These are phyloP conservation scores for Eidolon helvum DNA, from an alignment of 2,113 vertebrate species.

Conservation along the genomic window DNA sequence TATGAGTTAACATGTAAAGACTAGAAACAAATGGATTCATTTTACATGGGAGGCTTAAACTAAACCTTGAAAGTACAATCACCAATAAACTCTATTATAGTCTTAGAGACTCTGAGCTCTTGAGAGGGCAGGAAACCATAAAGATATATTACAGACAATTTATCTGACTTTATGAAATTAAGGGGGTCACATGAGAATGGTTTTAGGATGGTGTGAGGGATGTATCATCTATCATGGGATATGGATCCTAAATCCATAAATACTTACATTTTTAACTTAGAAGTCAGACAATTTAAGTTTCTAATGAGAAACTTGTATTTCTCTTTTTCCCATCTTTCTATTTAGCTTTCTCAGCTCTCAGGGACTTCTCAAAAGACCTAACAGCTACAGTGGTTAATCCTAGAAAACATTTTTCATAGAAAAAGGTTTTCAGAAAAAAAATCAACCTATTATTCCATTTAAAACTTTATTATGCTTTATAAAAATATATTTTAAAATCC, in stretches of 20 bases:
- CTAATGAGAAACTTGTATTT: constrained; percentile 25
- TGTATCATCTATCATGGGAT: background rate
- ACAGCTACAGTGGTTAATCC: background rate
- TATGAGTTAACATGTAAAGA: background rate
- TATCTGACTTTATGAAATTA: background rate
- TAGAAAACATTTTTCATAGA: constrained; percentile 39
- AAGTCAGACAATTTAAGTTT: constrained; percentile 21
- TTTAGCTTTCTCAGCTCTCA: background rate
- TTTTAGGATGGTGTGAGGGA: background rate
- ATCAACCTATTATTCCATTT: background rate
- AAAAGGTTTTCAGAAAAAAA: background rate
- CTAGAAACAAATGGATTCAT: background rate
- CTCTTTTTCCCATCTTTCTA: background rate
- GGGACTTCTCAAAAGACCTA: background rate
- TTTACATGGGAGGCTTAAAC: background rate
- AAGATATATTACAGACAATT: background rate
- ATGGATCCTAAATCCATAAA: background rate
- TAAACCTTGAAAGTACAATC: background rate
- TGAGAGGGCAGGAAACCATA: background rate
- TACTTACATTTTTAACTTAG: background rate
- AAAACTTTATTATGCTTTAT: constrained; percentile 5
- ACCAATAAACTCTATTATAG: background rate
- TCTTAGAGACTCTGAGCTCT: background rate
- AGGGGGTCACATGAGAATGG: background rate
- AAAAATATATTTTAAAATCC: constrained; percentile 32